Conservation (phyloP, 2,797 vertebrate genomes). For the Enteromius mattozi region DNA sequence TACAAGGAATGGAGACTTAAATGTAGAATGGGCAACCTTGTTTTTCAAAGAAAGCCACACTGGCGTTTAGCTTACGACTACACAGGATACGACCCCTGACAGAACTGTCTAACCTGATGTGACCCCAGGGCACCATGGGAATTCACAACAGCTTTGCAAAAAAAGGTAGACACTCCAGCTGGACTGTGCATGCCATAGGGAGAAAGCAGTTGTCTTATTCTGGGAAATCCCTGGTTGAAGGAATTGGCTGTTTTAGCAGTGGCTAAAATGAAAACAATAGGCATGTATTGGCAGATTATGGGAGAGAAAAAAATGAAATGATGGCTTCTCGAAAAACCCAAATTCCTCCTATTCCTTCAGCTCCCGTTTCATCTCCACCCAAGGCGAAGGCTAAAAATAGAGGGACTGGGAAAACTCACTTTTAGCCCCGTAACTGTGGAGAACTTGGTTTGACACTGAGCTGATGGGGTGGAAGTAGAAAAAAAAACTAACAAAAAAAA, state of each 20-base stretch:
- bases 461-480: constrained; percentile 37
- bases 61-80: not conserved
- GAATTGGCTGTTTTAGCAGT: constrained; percentile 36
- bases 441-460: constrained; percentile 50
- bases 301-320: constrained; percentile 42
- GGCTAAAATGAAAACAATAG: constrained; percentile 54
- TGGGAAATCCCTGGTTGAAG: constrained; percentile 50
- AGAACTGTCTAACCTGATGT: not conserved
- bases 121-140: not conserved
- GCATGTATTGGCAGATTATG: constrained; percentile 34
- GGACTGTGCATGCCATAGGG: not conserved
- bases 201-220: constrained; percentile 6
- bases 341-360: constrained; percentile 67
- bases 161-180: not conserved
- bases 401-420: constrained; percentile 48
- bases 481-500: not conserved
- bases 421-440: constrained; percentile 17
- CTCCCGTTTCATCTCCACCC: constrained; percentile 60
- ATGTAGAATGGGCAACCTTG: constrained; percentile 2
- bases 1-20: constrained; percentile 20
- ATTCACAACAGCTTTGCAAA: constrained; percentile 9
- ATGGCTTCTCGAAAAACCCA: constrained; percentile 56
- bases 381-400: constrained; percentile 71
- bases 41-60: not conserved
- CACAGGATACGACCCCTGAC: not conserved